Conservation (phyloP, 2,113 vertebrate species). For the Rhegmatorhina hoffmannsi region DNA sequence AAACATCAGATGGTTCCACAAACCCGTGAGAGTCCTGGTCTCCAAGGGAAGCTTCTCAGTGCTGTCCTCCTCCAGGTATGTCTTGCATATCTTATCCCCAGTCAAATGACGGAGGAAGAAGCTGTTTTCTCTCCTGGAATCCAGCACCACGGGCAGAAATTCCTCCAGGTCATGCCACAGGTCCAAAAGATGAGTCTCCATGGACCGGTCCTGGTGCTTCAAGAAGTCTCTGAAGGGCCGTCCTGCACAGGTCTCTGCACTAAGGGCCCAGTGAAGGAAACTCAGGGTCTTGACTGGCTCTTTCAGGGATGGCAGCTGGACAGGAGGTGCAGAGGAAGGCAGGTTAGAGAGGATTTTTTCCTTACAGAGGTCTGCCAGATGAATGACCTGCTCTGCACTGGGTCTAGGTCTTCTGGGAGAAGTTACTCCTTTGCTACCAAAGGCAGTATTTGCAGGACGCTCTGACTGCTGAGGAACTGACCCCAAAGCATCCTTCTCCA, state of each 20-base stretch:
- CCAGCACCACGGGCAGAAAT: slow-evolving; percentile 56
- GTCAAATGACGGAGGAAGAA: slow-evolving; percentile 58
- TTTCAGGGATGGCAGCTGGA: slow-evolving; percentile 18
- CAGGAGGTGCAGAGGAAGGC: neutral
- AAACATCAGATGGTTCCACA: slow-evolving; percentile 54
- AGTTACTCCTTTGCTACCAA: neutral
- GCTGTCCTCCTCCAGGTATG: slow-evolving; percentile 55
- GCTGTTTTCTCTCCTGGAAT: slow-evolving; percentile 32
- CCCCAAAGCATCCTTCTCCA: neutral
- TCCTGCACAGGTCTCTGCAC: slow-evolving; percentile 64
- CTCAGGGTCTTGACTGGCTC: neutral
- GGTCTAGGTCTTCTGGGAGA: neutral
- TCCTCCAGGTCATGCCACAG: slow-evolving; percentile 74
- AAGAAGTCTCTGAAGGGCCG: slow-evolving; percentile 71
- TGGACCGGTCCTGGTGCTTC: neutral
- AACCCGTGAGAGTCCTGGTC: slow-evolving; percentile 29
- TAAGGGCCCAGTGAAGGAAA: slow-evolving; percentile 73
- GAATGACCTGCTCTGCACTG: neutral
- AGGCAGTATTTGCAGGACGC: neutral
- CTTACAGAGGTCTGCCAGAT: slow-evolving; percentile 5
- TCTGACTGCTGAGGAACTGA: neutral
- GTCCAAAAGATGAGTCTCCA: slow-evolving; percentile 61
- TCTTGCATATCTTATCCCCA: slow-evolving; percentile 59
- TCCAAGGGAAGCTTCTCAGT: slow-evolving; percentile 40
- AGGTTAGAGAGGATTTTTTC: neutral